Percentiles rank a stretch among this genome's conserved stretches.
Evolutionary conservation across 1,140 invertebrate genomes (phyloP).

Genomic region (Plodia interpunctella): DNA sequence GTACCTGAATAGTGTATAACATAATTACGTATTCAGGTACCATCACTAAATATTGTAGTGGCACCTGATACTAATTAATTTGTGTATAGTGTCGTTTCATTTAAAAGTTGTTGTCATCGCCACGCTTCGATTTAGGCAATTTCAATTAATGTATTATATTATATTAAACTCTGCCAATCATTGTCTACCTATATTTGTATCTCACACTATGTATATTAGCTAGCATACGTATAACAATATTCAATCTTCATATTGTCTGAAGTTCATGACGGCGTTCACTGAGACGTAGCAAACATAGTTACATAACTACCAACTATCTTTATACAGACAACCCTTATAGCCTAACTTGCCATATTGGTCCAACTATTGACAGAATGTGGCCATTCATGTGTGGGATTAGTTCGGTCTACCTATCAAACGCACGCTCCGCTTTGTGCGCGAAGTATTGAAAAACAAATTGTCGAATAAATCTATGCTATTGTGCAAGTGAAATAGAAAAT

Average conservation of each 20-base stretch:
- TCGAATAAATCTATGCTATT: neutral
- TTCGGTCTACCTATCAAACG: conserved; percentile 5
- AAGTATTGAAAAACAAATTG: conserved; percentile 7
- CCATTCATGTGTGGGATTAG: conserved; percentile 5
- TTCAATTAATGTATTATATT: no score
- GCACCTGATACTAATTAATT: no score
- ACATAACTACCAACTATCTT: neutral
- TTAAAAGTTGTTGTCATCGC: no score
- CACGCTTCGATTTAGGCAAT: no score
- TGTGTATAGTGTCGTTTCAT: no score
- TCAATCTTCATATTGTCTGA: neutral
- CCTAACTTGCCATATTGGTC: conserved; percentile 3
- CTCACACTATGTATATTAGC: no score
- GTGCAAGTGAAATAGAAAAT: neutral
- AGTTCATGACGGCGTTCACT: neutral
- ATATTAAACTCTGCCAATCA: no score
- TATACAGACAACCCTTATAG: neutral
- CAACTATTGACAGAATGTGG: conserved; percentile 5
- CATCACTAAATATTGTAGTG: no score
- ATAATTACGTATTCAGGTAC: no score
- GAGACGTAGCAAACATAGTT: neutral
- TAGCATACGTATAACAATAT: neutral
- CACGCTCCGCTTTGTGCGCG: conserved; percentile 1
- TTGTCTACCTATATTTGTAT: no score
- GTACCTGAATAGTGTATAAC: no score